Base-by-base conservation (phyloP, 2,888 invertebrate species). In the Atethmia centrago region DNA sequence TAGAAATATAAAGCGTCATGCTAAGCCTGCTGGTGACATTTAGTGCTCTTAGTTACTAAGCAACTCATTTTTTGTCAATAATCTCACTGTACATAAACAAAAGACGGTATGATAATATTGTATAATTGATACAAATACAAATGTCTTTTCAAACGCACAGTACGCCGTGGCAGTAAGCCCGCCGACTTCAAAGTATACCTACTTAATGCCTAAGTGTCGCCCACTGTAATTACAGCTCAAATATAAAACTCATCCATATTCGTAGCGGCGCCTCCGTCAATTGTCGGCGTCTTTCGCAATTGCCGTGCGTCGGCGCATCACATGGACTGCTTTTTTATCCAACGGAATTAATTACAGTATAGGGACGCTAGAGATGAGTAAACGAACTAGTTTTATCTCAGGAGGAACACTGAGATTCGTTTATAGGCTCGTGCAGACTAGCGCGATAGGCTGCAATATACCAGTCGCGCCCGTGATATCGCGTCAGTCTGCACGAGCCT, bases 201-300 rank as follows among this genome's bases (percentile, higher is more conserved):
- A 28, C n/a, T n/a, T 16, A 28, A 61, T 28, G 25, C 49, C 42
- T 16, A 62, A 42, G 70, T 67, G 80, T 71, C 83, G 83, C 68
- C 55, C 61, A 77, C 72, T 71, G 71, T 82, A 82, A 82, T 82
- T 82, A 80, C 68, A 40, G 65, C 66, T 77, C 83, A 77, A 82
- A 82, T 83, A 83, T 82, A 82, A 81, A 80, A 82, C 79, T 80
- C 77, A 83, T 79, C 78, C 82, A 74, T 80, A 85, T 80, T 80
- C 82, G 68, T 77, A 63, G 83, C 85, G 90, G 88, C 88, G 88
- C 87, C 90, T 80, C 86, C 85, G 84, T 74, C 87, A 90, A 90
- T 89, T 91, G 91, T 81, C 90, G 90, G 90, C 90, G 69, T 84
- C 89, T 90, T 90, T 90, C 88, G 84, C 88, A 89, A 90, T 89